Evolutionary conservation across 2,888 invertebrate species (phyloP).

Genomic region (Chaitophorus viminalis): DNA sequence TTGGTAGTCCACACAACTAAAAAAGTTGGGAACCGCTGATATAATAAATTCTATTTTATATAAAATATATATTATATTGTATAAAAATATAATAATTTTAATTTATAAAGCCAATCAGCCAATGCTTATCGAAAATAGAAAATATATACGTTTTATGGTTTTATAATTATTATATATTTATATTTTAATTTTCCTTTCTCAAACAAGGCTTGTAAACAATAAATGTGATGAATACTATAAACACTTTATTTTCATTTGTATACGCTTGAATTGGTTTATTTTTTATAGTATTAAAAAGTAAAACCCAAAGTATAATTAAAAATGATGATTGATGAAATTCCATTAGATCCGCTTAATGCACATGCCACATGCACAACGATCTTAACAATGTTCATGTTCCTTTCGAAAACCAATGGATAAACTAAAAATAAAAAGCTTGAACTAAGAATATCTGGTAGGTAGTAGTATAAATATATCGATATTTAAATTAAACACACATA

Average conservation of each 20-base stretch:
- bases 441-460: not conserved
- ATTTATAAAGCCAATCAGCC: no score
- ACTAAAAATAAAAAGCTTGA: slow-evolving; percentile 8
- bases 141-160: not conserved
- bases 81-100: no score
- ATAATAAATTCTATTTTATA: no score
- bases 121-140: not conserved
- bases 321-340: slow-evolving; percentile 19
- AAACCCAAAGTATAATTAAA: not conserved
- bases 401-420: slow-evolving; percentile 17
- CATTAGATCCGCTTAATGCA: slow-evolving; percentile 33
- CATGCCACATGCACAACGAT: not conserved
- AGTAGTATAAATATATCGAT: not conserved
- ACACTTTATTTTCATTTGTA: not conserved
- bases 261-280: slow-evolving; percentile 23
- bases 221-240: not conserved
- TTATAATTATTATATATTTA: not conserved
- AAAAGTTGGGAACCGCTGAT: no score
- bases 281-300: not conserved
- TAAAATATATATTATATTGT: no score
- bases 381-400: not conserved
- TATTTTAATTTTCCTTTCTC: slow-evolving; percentile 2
- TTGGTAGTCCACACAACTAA: no score
- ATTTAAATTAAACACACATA: not conserved
- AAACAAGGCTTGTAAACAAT: not conserved